These are phyloP conservation scores for Cotesia typhae DNA, from an alignment of 1,140 invertebrate species.

Conservation along the genomic window DNA sequence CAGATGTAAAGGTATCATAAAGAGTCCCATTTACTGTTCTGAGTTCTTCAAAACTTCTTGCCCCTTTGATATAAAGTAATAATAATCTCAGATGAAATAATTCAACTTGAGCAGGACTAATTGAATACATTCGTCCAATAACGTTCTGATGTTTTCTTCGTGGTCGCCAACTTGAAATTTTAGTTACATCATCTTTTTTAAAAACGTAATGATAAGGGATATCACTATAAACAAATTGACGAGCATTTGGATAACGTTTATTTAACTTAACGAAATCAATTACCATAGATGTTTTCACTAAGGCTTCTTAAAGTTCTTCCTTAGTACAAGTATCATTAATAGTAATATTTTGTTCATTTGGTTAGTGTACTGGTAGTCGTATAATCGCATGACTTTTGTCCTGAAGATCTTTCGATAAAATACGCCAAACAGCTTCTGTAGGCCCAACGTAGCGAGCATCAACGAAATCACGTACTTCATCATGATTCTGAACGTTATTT, in stretches of 20 bases:
- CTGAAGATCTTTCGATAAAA: not conserved
- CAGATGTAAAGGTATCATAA: not conserved
- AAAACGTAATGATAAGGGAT: not conserved
- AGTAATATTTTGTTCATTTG: conserved; percentile 15
- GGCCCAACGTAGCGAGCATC: conserved; percentile 16
- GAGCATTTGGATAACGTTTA: not conserved
- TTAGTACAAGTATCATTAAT: not conserved
- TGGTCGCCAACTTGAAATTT: conserved; percentile 1
- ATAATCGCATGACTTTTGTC: conserved; percentile 8
- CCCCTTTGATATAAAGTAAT: conserved; percentile 14
- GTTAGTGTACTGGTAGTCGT: conserved; percentile 12
- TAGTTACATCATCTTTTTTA: not conserved
- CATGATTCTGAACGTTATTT: not conserved
- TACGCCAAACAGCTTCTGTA: conserved; percentile 9
- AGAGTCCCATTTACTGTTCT: conserved; percentile 30
- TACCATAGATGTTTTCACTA: not conserved
- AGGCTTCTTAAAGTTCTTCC: not conserved
- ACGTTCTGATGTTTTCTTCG: conserved; percentile 19
- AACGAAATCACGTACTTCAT: conserved; percentile 16
- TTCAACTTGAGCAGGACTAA: conserved; percentile 35
- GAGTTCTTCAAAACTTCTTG: conserved; percentile 32
- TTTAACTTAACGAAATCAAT: not conserved
- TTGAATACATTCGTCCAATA: conserved; percentile 34
- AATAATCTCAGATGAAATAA: conserved; percentile 36
- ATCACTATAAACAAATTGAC: not conserved